phyloP scores from a whole-genome alignment of 1,140 invertebrate genomes.

The Pogonomyrmex barbatus region DNA sequence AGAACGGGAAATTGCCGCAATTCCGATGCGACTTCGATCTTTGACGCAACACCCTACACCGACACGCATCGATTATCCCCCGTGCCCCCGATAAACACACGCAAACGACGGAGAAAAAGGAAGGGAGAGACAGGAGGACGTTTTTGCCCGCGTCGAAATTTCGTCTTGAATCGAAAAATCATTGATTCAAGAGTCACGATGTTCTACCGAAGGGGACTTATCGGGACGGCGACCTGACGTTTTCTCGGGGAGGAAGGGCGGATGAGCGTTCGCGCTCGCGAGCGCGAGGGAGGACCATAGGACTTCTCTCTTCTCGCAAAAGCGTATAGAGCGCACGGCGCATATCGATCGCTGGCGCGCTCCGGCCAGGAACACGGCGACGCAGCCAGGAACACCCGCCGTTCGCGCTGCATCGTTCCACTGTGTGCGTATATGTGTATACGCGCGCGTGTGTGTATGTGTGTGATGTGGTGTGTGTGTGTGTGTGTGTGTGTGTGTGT shows the following conservation, averaged over 20 bases:
- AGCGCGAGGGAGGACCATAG: neutral
- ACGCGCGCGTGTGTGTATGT: no score
- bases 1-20: neutral
- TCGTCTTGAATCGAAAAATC: neutral
- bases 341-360: constrained; percentile 56
- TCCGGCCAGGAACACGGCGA: constrained; percentile 56
- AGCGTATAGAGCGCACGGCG: constrained; percentile 37
- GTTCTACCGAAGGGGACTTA: no score
- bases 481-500: no score
- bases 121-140: neutral
- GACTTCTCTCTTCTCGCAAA: constrained; percentile 48
- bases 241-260: neutral
- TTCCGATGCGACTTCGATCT: neutral
- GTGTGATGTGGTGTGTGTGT: neutral
- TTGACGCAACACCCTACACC: neutral
- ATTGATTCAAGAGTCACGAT: no score
- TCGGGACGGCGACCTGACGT: constrained; percentile 32
- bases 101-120: no score
- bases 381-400: constrained; percentile 44
- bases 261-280: neutral
- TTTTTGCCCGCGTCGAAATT: neutral
- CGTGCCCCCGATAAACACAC: neutral
- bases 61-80: neutral
- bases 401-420: neutral
- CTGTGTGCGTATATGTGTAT: neutral